Evolutionary conservation across 1,140 invertebrate genomes (phyloP), one percentile per base, ranked within the genome.

Genomic region (Plutomurus gul): DNA sequence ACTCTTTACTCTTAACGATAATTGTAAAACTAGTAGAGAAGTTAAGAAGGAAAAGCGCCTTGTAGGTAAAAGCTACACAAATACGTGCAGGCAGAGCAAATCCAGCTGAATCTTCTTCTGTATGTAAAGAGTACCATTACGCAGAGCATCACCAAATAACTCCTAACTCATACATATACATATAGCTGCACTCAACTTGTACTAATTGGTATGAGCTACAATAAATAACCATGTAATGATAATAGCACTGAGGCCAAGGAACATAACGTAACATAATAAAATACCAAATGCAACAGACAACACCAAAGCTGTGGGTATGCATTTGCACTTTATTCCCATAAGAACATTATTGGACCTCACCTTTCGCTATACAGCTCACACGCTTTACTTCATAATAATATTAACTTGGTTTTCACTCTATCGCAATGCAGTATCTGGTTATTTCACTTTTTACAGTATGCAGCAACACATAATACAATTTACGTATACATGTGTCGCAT

Each of bases 291-390:
- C 36, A 33, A 13, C 18, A n/a, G 30, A 60, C 51, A 60, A 65
- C 27, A 65, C 25, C 36, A 65, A 65, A 65, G 56, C 27, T 65
- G 56, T 65, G 27, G 56, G 56, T 30, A 33, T 65, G 56, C 27
- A 36, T 36, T 65, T 65, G 56, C 56, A 65, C 51, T 65, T 65
- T 65, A 65, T 65, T 65, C 56, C 56, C 56, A 65, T 65, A 65
- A 65, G 27, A 65, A 65, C 27, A 65, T 65, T 27, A 65, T 27
- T 65, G 56, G 56, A 65, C 56, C 56, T 65, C 56, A 65, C 56
- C 56, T 65, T 65, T 65, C 30, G 56, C 56, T 65, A n/a, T 33
- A 1, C n/a, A n/a, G 27, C 56, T 65, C n/a, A 33, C 56, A 65
- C 56, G 56, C 56, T 65, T 65, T 65, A 30, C 27, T 65, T 65